Evolutionary conservation across 2,797 vertebrate species (phyloP), one percentile per base, ranked within the genome.

Genomic region (Helicolenus hilgendorfi): DNA sequence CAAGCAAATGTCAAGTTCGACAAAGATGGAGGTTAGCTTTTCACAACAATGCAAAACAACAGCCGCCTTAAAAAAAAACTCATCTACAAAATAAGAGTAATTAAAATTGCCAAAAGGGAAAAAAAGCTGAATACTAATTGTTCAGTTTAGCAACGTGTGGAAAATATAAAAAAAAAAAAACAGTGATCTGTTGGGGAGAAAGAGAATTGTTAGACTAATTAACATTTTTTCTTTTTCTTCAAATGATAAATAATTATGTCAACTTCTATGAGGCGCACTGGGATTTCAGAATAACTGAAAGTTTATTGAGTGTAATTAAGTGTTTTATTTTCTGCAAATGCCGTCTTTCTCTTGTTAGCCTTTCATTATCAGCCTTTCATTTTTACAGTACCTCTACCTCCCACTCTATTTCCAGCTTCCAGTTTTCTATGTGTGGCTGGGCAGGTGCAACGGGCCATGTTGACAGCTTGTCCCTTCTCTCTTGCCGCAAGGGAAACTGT

Each of bases 381-480:
- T 89, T 81, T 89, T 79, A 79, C 65, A 26, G 24, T 24, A 81
- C 68, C 79, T 85, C 74, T 22, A 70, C 36, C 53, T 84, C 68
- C 55, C 72, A 73, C 56, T 67, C 55, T 59, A 36, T 72, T 65
- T 69, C 79, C n/a, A 31, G 84, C 36, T 38, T 73, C 75, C 27
- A 11, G 7, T 2, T 27, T 63, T 62, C 26, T 33, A 9, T 74
- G 69, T 83, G 81, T 31, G 88, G 56, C 82, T 83, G 91, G 89
- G 92, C 95, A 96, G 95, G 95, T 94, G 95, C 92, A 95, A 70
- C 41, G 41, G 94, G 91, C 93, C 95, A 93, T 95, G 95, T 86
- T 95, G 96, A 95, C 93, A 96, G 95, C 94, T 88, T 95, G 95
- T 96, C 95, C 96, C 91, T 92, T 85, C 85, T 93, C 93, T 91